Evolutionary conservation across 2,888 invertebrate genomes (phyloP), one percentile per base, ranked within the genome.

Genomic region (Zelleria hepariella): DNA sequence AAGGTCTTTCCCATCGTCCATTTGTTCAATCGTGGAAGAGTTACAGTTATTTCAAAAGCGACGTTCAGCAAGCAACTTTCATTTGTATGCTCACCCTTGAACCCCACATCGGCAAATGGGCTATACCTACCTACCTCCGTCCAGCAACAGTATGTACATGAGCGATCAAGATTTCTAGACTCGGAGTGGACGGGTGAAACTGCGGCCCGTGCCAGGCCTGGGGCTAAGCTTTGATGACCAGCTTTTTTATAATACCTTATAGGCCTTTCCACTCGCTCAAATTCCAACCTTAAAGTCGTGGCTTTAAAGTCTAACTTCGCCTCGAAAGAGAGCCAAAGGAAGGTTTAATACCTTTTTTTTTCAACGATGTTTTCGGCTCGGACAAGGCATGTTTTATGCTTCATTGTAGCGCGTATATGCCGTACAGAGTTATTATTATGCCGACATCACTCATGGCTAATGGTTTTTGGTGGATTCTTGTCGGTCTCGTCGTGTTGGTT

Each of bases 181-280:
- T 27, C 26, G 18, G 26, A 69, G 69, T 72, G 71, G 66, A 63
- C 65, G 32, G 65, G 66, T 65, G 59, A 27, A 24, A 57, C n/a
- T 32, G 15, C 68, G 76, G 80, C 80, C 77, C 80, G 80, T 80
- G 80, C 80, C 80, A 80, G 64, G 79, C 80, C 80, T 62, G 72
- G 60, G 80, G 80, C 80, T 61, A 63, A 62, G 64, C 66, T 64
- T 62, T 62, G 61, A 62, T 61, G 59, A 60, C 61, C 62, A 61
- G 61, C 59, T 49, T 49, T 57, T 58, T 57, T 58, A 15, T 57
- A 57, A 48, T 55, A 18, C 47, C 48, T 57, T 24, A n/a, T n/a
- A n/a, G n/a, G n/a, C n/a, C n/a, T n/a, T n/a, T n/a, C n/a, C n/a
- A n/a, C 48, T 8, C 48, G 18, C 15, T 2, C 51, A n/a, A 27